Percentiles rank a stretch among this genome's conserved stretches.
Conservation (phyloP, 1,140 invertebrate genomes). For the Trachymyrmex cornetzi region DNA sequence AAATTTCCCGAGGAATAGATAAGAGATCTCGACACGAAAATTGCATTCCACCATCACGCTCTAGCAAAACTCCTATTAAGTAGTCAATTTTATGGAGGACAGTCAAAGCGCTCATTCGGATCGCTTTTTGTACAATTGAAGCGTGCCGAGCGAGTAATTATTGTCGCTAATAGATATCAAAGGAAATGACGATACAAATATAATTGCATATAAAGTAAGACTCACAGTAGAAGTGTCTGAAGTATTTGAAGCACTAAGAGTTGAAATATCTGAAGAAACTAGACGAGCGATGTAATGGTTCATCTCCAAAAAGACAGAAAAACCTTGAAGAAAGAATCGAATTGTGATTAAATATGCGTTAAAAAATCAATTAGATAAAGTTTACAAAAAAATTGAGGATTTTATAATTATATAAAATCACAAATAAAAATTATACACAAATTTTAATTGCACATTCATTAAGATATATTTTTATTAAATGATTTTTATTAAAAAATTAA, state of each 20-base stretch:
- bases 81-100: background rate
- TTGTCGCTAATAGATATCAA: background rate
- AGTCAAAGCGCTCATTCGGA: background rate
- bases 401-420: background rate
- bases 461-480: no score
- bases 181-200: background rate
- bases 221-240: background rate
- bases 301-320: background rate
- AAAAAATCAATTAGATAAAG: background rate
- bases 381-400: background rate
- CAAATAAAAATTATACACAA: background rate
- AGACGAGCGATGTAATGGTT: background rate
- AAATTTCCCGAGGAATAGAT: background rate
- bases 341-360: background rate
- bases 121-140: background rate
- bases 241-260: background rate
- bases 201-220: conserved; percentile 11
- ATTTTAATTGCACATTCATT: background rate
- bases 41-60: background rate
- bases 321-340: background rate
- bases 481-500: no score
- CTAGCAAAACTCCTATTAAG: background rate
- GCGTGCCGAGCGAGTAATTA: background rate
- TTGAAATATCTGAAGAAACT: background rate
- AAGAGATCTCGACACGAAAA: background rate